Evolutionary conservation across 2,888 invertebrate species (phyloP), one percentile per base, ranked within the genome.

Genomic region (Encarsia formosa): DNA sequence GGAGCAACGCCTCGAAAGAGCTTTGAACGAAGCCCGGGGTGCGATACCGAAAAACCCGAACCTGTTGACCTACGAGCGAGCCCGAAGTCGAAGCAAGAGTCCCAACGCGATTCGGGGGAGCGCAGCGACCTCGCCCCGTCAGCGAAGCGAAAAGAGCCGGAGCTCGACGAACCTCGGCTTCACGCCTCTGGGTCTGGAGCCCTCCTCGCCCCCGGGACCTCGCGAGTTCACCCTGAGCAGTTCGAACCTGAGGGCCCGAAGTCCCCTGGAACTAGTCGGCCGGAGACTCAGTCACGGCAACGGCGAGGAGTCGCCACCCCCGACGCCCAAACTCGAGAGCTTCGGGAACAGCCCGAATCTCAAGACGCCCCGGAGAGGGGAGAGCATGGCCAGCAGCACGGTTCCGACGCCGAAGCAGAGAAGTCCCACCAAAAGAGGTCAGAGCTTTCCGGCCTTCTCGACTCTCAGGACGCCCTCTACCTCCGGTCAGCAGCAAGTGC

Each of bases 401-500:
- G 63, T 59, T 9, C 65, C 67, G 2, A 68, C 69, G 1, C 69
- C 71, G 2, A 61, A 66, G 16, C 50, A 50, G n/a, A 63, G 71
- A 0, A 74, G 73, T 49, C 73, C 73, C 1, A 71, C 73, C 3
- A 73, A 70, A 54, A 64, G 74, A 0, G 74, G 74, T 5, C 72
- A 72, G 43, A 73, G 73, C 1, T 74, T 73, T 56, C 74, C 74
- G 3, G 73, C 69, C 3, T 73, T 73, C 51, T 69, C 72, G 4
- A 74, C 73, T 0, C 51, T 72, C 19, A 61, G 68, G 52, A 65
- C 68, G 23, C 70, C 71, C 1, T 24, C 32, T 11, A 11, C 24
- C 4, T 24, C 48, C 20, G 19, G 38, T 41, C 26, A 40, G 22
- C 24, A 5, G 19, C 20, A 34, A n/a, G 51, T 52, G n/a, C 52